Conservation (phyloP, 2,113 vertebrate species). For the Pelecanoides urinatrix region DNA sequence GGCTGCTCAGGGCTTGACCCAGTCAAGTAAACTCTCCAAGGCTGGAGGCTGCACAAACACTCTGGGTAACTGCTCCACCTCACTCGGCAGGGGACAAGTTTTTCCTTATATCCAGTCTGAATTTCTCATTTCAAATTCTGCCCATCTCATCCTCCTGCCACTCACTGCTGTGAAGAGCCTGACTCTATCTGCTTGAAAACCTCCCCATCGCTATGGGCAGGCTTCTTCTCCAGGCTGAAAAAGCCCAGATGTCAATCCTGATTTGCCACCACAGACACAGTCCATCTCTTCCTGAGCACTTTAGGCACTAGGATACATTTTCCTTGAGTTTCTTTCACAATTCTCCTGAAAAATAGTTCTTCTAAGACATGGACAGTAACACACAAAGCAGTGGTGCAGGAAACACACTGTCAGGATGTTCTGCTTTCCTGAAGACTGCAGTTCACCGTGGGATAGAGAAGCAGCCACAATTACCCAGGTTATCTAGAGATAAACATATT, state of each 20-base stretch:
- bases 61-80: neutral
- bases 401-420: neutral
- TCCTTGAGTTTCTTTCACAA: neutral
- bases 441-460: neutral
- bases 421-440: neutral
- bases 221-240: neutral
- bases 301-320: neutral
- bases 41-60: neutral
- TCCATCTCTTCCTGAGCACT: neutral
- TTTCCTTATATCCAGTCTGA: neutral
- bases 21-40: neutral
- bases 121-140: neutral
- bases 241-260: neutral
- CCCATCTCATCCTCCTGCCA: neutral
- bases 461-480: neutral
- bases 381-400: neutral
- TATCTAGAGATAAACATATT: neutral
- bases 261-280: neutral
- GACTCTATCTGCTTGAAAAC: neutral
- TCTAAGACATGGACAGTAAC: neutral
- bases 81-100: accelerated
- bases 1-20: neutral
- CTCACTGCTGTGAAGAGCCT: neutral
- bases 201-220: neutral
- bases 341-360: neutral